These are phyloP conservation scores for Scatophagus argus DNA, from an alignment of 2,113 vertebrate species.

Conservation along the genomic window DNA sequence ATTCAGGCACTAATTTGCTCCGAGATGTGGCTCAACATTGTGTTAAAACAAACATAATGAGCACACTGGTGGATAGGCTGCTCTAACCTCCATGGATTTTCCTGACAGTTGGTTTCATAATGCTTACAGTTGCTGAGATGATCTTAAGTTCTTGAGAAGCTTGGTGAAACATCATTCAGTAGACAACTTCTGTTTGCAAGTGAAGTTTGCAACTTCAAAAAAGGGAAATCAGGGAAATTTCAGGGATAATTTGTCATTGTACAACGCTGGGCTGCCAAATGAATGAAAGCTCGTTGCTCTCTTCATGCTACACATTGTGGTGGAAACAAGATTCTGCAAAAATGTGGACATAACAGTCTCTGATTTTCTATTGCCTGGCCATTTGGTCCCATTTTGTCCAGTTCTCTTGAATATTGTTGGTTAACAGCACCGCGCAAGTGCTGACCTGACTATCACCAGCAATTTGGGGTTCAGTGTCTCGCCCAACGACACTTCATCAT, in stretches of 20 bases:
- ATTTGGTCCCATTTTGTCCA: too few species aligned
- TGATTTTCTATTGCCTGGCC: too few species aligned
- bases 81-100: conserved; percentile 34
- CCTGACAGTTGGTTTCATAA: conserved; percentile 43
- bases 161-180: conserved; percentile 16
- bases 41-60: conserved; percentile 53
- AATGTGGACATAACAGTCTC: too few species aligned
- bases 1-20: conserved; percentile 44
- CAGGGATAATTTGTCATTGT: too few species aligned
- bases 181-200: too few species aligned
- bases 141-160: conserved; percentile 20
- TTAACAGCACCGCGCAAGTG: neutral
- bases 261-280: too few species aligned
- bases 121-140: conserved; percentile 6
- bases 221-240: too few species aligned
- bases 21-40: conserved; percentile 13
- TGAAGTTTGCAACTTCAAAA: neutral
- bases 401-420: neutral
- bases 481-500: neutral
- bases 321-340: too few species aligned
- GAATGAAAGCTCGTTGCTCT: too few species aligned
- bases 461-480: neutral
- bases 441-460: neutral
- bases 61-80: conserved; percentile 31
- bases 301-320: too few species aligned